Conservation (phyloP, 2,888 invertebrate genomes). For the Lottia gigantea region DNA sequence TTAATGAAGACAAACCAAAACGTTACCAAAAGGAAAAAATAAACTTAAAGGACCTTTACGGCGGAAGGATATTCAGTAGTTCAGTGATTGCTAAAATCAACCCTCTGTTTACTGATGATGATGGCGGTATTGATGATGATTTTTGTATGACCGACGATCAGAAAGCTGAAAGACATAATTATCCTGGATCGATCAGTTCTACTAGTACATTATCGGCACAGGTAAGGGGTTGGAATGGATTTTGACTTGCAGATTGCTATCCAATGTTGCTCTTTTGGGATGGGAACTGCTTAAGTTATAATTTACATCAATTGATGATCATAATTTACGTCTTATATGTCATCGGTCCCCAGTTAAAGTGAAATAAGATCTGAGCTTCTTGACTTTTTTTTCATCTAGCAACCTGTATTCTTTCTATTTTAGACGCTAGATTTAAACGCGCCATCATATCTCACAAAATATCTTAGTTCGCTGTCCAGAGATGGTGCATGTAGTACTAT, state of each 20-base stretch:
- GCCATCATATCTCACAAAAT: constrained; percentile 45
- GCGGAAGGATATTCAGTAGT: constrained; percentile 36
- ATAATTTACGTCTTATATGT: no score
- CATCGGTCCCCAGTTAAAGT: no score
- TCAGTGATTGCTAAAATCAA: constrained; percentile 41
- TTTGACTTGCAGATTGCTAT: constrained; percentile 26
- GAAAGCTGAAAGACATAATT: constrained; percentile 30
- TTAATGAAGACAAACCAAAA: constrained; percentile 49
- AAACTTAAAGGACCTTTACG: constrained; percentile 41
- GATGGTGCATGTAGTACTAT: not conserved
- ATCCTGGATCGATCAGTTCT: not conserved
- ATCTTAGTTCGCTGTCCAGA: constrained; percentile 27
- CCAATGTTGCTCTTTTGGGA: not conserved
- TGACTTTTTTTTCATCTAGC: not conserved
- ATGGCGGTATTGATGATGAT: constrained; percentile 22
- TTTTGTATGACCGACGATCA: constrained; percentile 39
- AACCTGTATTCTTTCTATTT: constrained; percentile 18
- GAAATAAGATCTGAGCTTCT: no score
- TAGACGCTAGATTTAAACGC: constrained; percentile 36
- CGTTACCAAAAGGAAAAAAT: constrained; percentile 44
- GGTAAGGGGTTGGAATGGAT: constrained; percentile 22
- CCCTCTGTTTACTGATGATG: constrained; percentile 39
- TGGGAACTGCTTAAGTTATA: not conserved
- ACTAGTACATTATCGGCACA: constrained; percentile 11
- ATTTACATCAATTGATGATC: no score